Percentiles rank a stretch among this genome's conserved stretches.
These are phyloP conservation scores for Bembecia ichneumoniformis DNA, from an alignment of 2,888 invertebrate genomes.

Conservation along the genomic window DNA sequence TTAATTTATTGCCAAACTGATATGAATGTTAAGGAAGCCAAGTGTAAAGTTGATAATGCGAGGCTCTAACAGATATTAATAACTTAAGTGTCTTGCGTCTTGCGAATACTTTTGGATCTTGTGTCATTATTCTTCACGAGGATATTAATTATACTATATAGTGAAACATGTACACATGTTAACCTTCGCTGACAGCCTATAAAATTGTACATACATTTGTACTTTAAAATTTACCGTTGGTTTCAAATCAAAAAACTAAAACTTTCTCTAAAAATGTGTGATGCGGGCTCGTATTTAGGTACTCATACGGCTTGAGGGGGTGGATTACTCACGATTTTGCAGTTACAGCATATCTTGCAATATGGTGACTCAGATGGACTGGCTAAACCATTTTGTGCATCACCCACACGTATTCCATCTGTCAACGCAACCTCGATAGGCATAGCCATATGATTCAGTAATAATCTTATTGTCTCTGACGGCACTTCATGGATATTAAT, in stretches of 20 bases:
- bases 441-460: too few species aligned
- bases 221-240: too few species aligned
- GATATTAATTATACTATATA: background rate
- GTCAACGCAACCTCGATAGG: background rate
- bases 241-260: too few species aligned
- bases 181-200: background rate
- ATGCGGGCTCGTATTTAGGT: background rate
- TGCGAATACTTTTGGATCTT: background rate
- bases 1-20: constrained; percentile 15
- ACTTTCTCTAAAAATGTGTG: background rate
- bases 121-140: background rate
- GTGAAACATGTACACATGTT: background rate
- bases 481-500: too few species aligned
- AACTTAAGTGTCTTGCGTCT: constrained; percentile 2
- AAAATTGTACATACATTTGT: too few species aligned
- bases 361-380: constrained; percentile 26
- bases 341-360: constrained; percentile 24
- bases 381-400: constrained; percentile 17
- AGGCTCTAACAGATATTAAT: constrained; percentile 11
- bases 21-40: constrained; percentile 16
- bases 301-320: constrained; percentile 17
- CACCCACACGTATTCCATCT: constrained; percentile 24
- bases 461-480: too few species aligned
- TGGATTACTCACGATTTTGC: constrained; percentile 35
- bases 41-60: constrained; percentile 8